phyloP scores from a whole-genome alignment of 2,113 vertebrate species.

The Dermatemys mawii region DNA sequence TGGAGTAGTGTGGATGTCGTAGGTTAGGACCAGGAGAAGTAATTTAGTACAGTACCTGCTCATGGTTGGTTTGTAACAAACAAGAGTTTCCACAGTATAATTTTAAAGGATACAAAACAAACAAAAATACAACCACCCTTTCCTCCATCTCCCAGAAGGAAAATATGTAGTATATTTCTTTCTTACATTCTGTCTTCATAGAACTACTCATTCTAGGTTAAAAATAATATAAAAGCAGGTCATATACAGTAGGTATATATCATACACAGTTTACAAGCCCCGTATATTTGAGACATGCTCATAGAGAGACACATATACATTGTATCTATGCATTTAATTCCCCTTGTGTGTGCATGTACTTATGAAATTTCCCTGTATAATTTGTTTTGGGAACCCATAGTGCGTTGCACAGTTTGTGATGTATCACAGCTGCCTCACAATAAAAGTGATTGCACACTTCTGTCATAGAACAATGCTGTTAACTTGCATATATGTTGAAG shows the following conservation, averaged over 20 bases:
- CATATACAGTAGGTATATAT: background rate
- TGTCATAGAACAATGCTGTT: constrained; percentile 15
- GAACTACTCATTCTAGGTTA: background rate
- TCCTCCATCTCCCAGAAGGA: background rate
- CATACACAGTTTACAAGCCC: background rate
- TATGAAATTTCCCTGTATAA: background rate
- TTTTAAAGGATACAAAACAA: background rate
- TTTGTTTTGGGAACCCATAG: background rate
- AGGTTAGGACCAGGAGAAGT: background rate
- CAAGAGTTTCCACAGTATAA: background rate
- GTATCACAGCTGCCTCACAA: background rate
- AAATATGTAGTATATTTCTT: background rate
- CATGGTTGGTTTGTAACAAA: background rate
- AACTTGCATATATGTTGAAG: background rate
- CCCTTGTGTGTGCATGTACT: background rate
- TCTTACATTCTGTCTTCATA: background rate
- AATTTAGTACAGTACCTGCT: background rate
- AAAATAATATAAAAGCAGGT: background rate
- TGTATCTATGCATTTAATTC: background rate
- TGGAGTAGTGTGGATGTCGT: background rate
- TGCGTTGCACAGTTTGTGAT: background rate
- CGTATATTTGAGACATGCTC: background rate
- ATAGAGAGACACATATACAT: background rate
- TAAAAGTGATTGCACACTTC: background rate
- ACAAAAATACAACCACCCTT: background rate